Evolutionary conservation across 2,888 invertebrate species (phyloP), one percentile per base, ranked within the genome.

Genomic region (Calameuta filiformis): DNA sequence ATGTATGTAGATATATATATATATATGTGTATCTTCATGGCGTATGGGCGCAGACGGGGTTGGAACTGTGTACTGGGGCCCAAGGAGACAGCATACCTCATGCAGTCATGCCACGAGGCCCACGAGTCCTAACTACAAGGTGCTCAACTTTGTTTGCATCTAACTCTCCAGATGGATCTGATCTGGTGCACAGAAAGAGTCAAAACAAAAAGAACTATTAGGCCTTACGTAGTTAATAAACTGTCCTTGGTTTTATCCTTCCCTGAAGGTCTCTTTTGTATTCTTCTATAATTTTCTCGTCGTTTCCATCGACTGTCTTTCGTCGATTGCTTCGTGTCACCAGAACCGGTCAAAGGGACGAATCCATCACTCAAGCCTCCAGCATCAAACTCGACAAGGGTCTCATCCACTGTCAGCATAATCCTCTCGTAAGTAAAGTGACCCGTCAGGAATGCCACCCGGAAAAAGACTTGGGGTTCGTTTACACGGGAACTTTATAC

Each of bases 111-210:
- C 84, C 84, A 81, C 84, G 83, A 85, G 83, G 85, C 84, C 84
- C 84, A 81, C 84, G 82, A 85, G 83, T 85, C 84, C 85, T 79
- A 81, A 79, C 80, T 83, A 81, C 82, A 83, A 87, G 87, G 87
- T 86, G 85, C 86, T 88, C 86, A 88, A 88, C 87, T 87, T 88
- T 87, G 85, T 88, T 89, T 88, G 86, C 87, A 85, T 88, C 86
- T 81, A 84, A 31, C 12, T 34, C 33, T 31, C 31, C 31, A 71
- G 33, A 71, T 9, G 76, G 78, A 78, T 75, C 71, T 77, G 76
- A 77, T 40, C 76, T 73, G 73, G 23, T 56, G 56, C 23, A 23
- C 2, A 56, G 56, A 56, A 56, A 23, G 56, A 56, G 56, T 56
- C 4, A 6, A 23, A 23, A 23, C 0, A 23, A 23, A 56, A 56